A percentile compares a stretch with the other conserved stretches of the same genome.
Conservation (phyloP, 2,113 vertebrate genomes). For the Paramormyrops kingsleyae region DNA sequence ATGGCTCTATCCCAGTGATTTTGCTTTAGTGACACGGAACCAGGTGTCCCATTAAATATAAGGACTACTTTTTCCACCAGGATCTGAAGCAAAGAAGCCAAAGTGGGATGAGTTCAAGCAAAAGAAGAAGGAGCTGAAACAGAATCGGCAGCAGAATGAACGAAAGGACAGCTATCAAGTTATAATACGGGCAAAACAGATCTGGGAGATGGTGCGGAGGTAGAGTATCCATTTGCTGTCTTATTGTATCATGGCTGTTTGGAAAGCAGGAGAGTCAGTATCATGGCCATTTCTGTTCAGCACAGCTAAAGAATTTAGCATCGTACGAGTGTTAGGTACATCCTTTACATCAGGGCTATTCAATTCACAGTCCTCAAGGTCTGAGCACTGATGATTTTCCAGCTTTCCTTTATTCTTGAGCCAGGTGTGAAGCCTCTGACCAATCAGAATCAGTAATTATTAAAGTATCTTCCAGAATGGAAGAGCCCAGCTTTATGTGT, state of each 20-base stretch:
- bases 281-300: not conserved
- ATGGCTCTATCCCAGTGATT: not conserved
- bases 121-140: conserved; percentile 81
- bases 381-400: not conserved
- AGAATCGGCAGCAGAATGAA: conserved; percentile 68
- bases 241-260: not conserved
- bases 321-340: not conserved
- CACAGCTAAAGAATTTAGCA: not conserved
- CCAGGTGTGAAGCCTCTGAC: not conserved
- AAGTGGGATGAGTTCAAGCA: conserved; percentile 79
- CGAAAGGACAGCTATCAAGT: conserved; percentile 76
- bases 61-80: conserved; percentile 39
- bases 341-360: not conserved
- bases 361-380: not conserved
- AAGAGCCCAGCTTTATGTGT: not conserved
- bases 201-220: conserved; percentile 81
- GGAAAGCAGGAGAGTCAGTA: not conserved
- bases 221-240: conserved; percentile 34
- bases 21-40: not conserved
- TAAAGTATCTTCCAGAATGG: not conserved
- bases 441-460: not conserved
- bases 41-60: not conserved
- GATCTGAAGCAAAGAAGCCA: conserved; percentile 66
- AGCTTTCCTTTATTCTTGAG: not conserved
- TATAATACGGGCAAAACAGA: conserved; percentile 72